Evolutionary conservation across 2,888 invertebrate genomes (phyloP).

Genomic region (Latrodectus elegans): DNA sequence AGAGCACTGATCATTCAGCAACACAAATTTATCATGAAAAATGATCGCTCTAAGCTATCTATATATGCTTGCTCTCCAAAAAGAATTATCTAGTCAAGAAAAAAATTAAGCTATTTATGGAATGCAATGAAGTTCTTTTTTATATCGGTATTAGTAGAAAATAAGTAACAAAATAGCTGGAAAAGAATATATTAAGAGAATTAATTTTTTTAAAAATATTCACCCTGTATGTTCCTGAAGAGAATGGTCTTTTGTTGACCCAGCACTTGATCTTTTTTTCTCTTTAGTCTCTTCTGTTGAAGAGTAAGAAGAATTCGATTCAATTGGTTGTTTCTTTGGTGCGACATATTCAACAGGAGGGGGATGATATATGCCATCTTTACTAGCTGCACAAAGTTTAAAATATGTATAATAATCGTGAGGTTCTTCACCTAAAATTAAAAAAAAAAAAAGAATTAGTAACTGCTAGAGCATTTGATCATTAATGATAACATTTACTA

Average conservation of each 20-base stretch:
- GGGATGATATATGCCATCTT: slow-evolving; percentile 33
- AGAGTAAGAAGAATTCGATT: slow-evolving; percentile 19
- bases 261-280: slow-evolving; percentile 30
- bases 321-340: slow-evolving; percentile 17
- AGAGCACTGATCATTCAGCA: too few relatives aligned
- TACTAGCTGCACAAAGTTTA: slow-evolving; percentile 43
- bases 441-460: neutral
- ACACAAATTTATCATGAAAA: too few relatives aligned
- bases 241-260: slow-evolving; percentile 28
- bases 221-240: slow-evolving; percentile 54
- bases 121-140: too few relatives aligned
- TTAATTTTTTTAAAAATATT: neutral
- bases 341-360: slow-evolving; percentile 11
- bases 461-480: too few relatives aligned
- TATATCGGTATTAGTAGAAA: too few relatives aligned
- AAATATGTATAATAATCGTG: slow-evolving; percentile 71
- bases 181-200: neutral
- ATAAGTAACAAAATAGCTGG: too few relatives aligned
- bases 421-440: slow-evolving; percentile 71
- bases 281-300: slow-evolving; percentile 56
- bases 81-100: too few relatives aligned
- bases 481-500: too few relatives aligned
- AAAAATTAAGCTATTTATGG: too few relatives aligned
- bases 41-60: too few relatives aligned
- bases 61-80: too few relatives aligned